Percentiles rank a stretch among this genome's conserved stretches.
phyloP scores from a whole-genome alignment of 2,113 vertebrate genomes.

The Hassar affinis region DNA sequence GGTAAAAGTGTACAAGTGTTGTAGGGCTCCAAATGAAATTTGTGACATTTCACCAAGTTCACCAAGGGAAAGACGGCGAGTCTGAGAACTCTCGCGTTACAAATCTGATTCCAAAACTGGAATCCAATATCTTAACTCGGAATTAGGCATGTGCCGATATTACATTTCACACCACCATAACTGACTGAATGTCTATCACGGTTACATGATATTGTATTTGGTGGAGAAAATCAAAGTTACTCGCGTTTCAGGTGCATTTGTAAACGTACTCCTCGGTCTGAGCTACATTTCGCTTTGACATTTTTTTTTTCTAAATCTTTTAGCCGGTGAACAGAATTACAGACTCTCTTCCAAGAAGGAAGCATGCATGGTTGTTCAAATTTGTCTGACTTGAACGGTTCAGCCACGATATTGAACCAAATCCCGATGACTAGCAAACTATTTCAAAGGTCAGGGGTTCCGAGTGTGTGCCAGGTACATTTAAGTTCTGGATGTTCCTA shows the following conservation, averaged over 20 bases:
- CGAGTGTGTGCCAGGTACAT: not conserved
- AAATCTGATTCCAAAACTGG: slow-evolving; percentile 6
- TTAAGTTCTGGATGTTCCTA: not conserved
- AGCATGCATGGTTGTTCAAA: not conserved
- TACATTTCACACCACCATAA: slow-evolving; percentile 7
- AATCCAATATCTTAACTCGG: slow-evolving; percentile 9
- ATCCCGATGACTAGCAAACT: not conserved
- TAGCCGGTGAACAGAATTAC: not conserved
- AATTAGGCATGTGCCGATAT: slow-evolving; percentile 3
- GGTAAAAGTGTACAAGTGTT: slow-evolving; percentile 14
- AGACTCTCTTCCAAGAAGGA: not conserved
- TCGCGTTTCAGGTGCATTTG: not conserved
- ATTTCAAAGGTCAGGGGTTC: not conserved
- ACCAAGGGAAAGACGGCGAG: not conserved
- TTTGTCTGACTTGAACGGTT: too few relatives aligned
- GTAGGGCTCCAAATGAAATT: slow-evolving; percentile 18
- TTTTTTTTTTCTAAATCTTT: not conserved
- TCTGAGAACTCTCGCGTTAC: slow-evolving; percentile 4
- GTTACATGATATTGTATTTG: not conserved
- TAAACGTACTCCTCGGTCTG: not conserved
- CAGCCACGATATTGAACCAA: not conserved
- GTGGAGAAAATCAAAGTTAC: not conserved
- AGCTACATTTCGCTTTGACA: not conserved
- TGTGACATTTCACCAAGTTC: slow-evolving; percentile 25
- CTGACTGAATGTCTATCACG: not conserved